Percentiles rank a stretch among this genome's conserved stretches.
Evolutionary conservation across 2,113 vertebrate species (phyloP).

Genomic region (Eptesicus fuscus): DNA sequence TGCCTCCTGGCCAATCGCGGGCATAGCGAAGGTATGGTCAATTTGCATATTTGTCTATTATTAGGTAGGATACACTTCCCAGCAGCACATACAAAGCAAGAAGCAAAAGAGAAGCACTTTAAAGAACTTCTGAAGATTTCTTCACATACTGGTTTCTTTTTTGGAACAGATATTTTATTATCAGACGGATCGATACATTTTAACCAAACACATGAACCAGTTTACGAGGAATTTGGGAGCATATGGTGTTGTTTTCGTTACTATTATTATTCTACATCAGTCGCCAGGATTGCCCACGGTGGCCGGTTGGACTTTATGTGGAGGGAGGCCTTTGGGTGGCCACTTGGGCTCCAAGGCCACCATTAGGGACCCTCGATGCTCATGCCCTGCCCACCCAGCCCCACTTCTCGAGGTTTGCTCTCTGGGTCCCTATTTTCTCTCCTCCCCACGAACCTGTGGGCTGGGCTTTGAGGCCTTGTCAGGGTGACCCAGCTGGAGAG

Average conservation of each 20-base stretch:
- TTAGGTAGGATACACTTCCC: too few species aligned
- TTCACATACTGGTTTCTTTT: neutral
- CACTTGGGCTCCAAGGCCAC: too few species aligned
- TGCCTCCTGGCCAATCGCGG: too few species aligned
- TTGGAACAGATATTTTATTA: neutral
- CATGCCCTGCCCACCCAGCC: neutral
- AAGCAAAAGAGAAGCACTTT: neutral
- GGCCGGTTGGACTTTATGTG: neutral
- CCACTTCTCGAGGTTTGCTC: neutral
- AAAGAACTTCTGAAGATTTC: neutral
- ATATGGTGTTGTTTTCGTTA: neutral
- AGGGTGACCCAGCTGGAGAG: neutral
- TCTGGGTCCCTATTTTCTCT: neutral
- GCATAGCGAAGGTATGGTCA: too few species aligned
- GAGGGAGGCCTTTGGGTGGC: neutral
- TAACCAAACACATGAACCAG: neutral
- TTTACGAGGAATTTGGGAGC: neutral
- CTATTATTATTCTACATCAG: neutral
- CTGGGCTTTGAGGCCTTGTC: neutral
- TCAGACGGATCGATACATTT: neutral
- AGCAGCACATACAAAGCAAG: neutral
- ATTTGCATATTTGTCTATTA: too few species aligned
- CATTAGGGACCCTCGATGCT: neutral
- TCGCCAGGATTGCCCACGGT: neutral
- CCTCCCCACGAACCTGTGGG: neutral